A percentile compares a stretch with the other conserved stretches of the same genome.
phyloP scores from a whole-genome alignment of 2,888 invertebrate species.

The Nipponacmea schrenckii region DNA sequence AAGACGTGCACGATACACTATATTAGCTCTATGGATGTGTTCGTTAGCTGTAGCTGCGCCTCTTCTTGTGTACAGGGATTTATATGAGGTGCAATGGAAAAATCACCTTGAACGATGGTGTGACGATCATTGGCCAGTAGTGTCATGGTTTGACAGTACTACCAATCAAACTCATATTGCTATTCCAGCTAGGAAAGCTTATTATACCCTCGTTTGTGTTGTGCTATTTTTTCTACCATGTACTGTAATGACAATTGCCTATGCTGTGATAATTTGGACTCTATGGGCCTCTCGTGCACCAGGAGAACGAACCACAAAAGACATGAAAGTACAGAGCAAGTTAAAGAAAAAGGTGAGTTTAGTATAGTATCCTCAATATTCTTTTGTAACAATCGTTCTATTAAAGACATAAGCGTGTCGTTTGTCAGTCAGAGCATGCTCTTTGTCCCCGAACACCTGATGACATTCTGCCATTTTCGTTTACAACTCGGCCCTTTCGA shows the following conservation, averaged over 20 bases:
- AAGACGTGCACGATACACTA: slow-evolving; percentile 75
- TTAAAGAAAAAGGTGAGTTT: slow-evolving; percentile 61
- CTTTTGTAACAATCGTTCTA: too few species aligned
- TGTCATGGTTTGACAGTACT: slow-evolving; percentile 26
- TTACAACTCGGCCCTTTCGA: too few species aligned
- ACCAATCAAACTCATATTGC: slow-evolving; percentile 21
- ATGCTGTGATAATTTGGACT: slow-evolving; percentile 78
- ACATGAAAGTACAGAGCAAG: slow-evolving; percentile 59
- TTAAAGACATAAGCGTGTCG: too few species aligned
- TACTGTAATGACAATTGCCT: slow-evolving; percentile 79
- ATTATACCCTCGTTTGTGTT: slow-evolving; percentile 82
- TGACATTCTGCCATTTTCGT: too few species aligned
- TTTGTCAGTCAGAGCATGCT: too few species aligned
- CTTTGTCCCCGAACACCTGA: too few species aligned
- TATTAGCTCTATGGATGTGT: slow-evolving; percentile 77
- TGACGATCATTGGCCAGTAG: slow-evolving; percentile 71
- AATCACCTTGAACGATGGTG: slow-evolving; percentile 82
- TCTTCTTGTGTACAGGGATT: slow-evolving; percentile 63
- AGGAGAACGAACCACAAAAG: slow-evolving; percentile 64
- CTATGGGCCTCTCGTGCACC: slow-evolving; percentile 70
- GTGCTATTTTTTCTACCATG: slow-evolving; percentile 84
- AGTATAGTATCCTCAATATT: background rate
- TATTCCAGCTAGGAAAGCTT: slow-evolving; percentile 72
- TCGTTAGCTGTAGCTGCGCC: slow-evolving; percentile 74
- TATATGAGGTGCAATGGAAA: slow-evolving; percentile 77